Evolutionary conservation across 2,888 invertebrate species (phyloP).

Genomic region (Heliconius aoede): DNA sequence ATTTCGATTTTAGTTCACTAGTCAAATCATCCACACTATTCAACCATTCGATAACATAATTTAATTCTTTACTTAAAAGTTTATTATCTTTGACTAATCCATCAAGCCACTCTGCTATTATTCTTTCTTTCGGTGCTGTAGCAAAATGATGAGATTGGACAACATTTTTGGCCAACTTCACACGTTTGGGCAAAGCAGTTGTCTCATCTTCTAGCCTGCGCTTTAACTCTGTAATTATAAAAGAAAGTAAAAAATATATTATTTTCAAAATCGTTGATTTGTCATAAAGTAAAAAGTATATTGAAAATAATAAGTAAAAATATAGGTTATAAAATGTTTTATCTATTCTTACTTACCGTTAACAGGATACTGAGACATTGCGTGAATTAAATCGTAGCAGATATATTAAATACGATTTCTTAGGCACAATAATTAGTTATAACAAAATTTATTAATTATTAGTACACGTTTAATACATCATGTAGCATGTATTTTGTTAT

Average conservation of each 20-base stretch:
- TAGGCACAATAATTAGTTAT: neutral
- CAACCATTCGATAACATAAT: constrained; percentile 66
- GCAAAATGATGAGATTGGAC: constrained; percentile 77
- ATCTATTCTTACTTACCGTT: constrained; percentile 62
- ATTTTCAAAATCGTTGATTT: neutral
- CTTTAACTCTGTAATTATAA: constrained; percentile 72
- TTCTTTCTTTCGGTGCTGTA: constrained; percentile 76
- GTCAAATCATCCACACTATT: constrained; percentile 65
- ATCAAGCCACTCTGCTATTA: constrained; percentile 80
- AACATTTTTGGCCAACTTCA: constrained; percentile 81
- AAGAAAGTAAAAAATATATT: neutral
- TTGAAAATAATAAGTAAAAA: neutral
- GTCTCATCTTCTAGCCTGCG: constrained; percentile 70
- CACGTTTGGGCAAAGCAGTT: constrained; percentile 76
- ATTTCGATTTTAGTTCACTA: constrained; percentile 65
- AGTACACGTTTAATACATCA: neutral
- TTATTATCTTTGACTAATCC: constrained; percentile 58
- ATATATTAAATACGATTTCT: neutral
- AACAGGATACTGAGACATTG: constrained; percentile 70
- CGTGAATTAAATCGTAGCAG: neutral
- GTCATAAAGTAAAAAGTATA: no score
- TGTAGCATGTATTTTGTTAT: neutral
- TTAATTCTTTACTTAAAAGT: constrained; percentile 61
- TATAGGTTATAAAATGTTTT: constrained; percentile 41
- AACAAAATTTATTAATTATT: neutral